Evolutionary conservation across 2,113 vertebrate species (phyloP), one percentile per base, ranked within the genome.

Genomic region (Grallaria varia): DNA sequence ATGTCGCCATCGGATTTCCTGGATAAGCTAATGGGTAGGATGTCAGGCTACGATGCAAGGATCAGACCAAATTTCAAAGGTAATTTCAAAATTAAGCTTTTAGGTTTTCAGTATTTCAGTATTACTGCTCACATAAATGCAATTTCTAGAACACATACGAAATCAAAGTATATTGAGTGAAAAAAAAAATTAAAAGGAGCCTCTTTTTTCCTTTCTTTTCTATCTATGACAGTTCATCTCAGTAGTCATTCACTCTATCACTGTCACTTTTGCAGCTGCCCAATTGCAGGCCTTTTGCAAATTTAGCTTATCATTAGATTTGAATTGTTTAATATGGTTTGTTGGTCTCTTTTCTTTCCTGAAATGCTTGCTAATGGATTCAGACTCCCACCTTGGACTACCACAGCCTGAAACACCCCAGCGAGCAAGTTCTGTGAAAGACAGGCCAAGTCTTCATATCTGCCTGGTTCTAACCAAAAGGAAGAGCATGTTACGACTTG

Each of bases 41-140:
- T 99, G 71, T 99, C 99, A 4, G 99, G 99, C 47, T 99, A 99
- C 3, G 99, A 99, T 60, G 99, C 99, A 73, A 98, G 99, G 97
- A 99, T 99, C 96, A 97, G 99, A 97, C 99, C 99, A 25, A 99
- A 99, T 95, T 99, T 99, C 93, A 99, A 99, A 99, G 99, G 99
- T 99, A 98, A 97, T 50, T 95, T 63, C 71, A 86, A 75, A 49
- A 21, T 40, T 81, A 67, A 83, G 31, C 9, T 76, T 52, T 40
- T 22, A 52, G 3, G 2, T 59, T 87, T 84, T 92, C 5, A 24
- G 12, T 64, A 68, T 64, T 77, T 86, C 28, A 40, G 3, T 73
- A n/a, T 89, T 75, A 42, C 19, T 77, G 30, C 28, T 90, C 18
- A 44, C 7, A 56, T 6, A 66, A 75, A 60, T 30, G 24, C 6